Evolutionary conservation across 2,888 invertebrate genomes (phyloP), one percentile per base, ranked within the genome.

Genomic region (Diaperis boleti): DNA sequence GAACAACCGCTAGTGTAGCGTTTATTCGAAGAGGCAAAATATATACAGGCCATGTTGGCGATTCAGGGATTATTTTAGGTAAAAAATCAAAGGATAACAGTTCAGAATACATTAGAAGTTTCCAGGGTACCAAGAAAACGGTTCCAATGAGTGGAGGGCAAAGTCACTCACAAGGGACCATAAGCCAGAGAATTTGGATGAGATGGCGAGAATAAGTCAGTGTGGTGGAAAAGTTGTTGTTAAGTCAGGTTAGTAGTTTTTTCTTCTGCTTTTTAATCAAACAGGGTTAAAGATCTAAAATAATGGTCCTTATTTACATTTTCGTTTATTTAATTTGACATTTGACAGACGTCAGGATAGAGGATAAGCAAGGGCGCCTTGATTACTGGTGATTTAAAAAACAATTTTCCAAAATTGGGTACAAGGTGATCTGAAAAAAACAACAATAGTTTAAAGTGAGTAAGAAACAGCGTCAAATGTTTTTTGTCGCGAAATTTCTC

Each of bases 41-140:
- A 71, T 98, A 97, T 77, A 92, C 96, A 62, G 98, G 98, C 1
- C 98, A 98, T 84, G 98, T 98, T 1, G 98, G 98, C n/a, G 98
- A 98, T 83, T 98, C 98, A 0, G 95, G 93, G 17, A 95, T 99
- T 75, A 92, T 96, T 50, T 71, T 82, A 59, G 81, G 80, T 80
- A 13, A 10, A 11, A 1, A 4, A 5, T 3, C 6, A 3, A n/a
- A 3, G 31, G 2, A n/a, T 8, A 2, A 3, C 67, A 60, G 44
- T 18, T 41, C 41, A 10, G 33, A n/a, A 6, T 8, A 7, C 17
- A 47, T 31, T 42, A 17, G 33, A 10, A 5, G 20, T 8, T 26
- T 54, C 49, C 68, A 76, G 80, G 81, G 60, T 81, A 81, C 69
- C 80, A 82, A 67, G 79, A 79, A 42, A 76, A 79, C 2, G 79